phyloP scores from a whole-genome alignment of 2,797 vertebrate species.

The Strix occidentalis region DNA sequence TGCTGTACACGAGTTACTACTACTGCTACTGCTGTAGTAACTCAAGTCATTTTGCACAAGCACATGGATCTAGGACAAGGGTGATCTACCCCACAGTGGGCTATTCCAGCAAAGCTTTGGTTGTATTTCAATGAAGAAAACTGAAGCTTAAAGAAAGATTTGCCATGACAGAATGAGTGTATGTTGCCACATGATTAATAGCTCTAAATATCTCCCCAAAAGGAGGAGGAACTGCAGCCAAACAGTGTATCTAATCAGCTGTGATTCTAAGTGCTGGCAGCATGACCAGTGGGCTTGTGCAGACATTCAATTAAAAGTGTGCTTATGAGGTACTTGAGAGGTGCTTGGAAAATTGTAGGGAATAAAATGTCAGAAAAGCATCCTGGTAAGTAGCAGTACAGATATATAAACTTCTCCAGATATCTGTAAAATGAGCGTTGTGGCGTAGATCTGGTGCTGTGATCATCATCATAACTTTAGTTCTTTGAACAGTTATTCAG shows the following conservation, averaged over 20 bases:
- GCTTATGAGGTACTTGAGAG: not conserved
- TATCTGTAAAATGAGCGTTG: not conserved
- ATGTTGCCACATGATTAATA: not conserved
- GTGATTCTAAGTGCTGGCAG: not conserved
- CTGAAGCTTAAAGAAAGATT: not conserved
- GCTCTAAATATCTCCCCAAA: not conserved
- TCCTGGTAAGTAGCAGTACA: slow-evolving; percentile 14
- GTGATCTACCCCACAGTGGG: not conserved
- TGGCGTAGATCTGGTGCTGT: not conserved
- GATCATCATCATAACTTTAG: not conserved
- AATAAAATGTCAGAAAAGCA: slow-evolving; percentile 26
- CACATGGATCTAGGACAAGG: not conserved
- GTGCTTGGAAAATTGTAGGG: slow-evolving; percentile 8
- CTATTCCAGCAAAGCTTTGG: not conserved
- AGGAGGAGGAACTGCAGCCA: not conserved
- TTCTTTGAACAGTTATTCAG: not conserved
- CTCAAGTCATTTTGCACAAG: not conserved
- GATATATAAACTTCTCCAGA: not conserved
- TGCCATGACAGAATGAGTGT: not conserved
- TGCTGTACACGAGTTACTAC: not conserved
- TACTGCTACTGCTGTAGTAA: not conserved
- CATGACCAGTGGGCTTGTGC: not conserved
- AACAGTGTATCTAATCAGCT: not conserved
- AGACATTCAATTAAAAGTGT: not conserved
- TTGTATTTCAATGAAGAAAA: slow-evolving; percentile 31